Base-by-base conservation (phyloP, 2,113 vertebrate species). In the Eulacestoma nigropectus region DNA sequence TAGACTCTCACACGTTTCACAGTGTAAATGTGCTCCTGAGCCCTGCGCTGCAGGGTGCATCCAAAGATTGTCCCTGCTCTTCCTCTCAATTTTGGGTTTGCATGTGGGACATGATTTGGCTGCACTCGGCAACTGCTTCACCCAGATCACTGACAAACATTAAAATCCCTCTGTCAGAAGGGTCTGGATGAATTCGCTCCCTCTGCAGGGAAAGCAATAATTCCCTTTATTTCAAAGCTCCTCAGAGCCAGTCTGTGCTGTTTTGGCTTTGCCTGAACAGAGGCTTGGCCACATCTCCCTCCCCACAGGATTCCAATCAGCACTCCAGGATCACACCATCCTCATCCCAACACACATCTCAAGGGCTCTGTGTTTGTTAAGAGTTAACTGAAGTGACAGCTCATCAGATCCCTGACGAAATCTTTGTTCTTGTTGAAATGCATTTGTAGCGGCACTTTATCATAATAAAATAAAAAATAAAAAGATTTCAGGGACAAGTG, bases 11-110 rank as follows among this genome's bases (percentile, higher is more conserved):
- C 14, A 22, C 13, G 20, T 50, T 11, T 70, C 46, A 39, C 41
- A 22, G 21, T 3, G 57, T 42, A 55, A 30, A 80, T 0, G 23
- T 22, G 39, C 55, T 72, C 56, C 69, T 0, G 0, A 69, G 50
- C 16, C 29, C 30, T 6, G 39, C 0, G 0, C 6, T 42, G 30
- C 0, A 1, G 50, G 62, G 41, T 1, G 1, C 39, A 46, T 14
- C 76, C 77, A 53, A 69, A 83, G 41, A 27, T 17, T 30, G 19
- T 6, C 37, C 65, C 32, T 46, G 2, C 16, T 78, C 49, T 50
- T 39, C 42, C 49, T 9, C 53, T 74, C 55, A 7, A 3, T 12
- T 9, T 78, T 68, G 10, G 20, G 20, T 50, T 78, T 32, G 39
- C 50, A 25, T 6, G 32, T 6, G 29, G 73, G 39, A 49, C 26